Percentiles rank a stretch among this genome's conserved stretches.
phyloP scores from a whole-genome alignment of 1,140 invertebrate species.

The Papilio xuthus region DNA sequence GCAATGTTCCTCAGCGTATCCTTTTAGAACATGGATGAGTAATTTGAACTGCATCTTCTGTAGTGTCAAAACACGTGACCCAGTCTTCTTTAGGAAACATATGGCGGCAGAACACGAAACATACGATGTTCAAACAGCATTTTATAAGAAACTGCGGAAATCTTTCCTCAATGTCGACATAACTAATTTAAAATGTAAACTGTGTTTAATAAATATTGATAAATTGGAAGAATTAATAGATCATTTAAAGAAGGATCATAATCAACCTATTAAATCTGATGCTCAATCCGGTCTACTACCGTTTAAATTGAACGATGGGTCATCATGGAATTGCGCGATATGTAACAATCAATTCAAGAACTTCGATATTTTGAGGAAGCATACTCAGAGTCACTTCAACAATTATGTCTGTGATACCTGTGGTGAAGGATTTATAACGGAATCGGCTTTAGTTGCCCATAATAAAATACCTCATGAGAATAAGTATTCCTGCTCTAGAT shows the following conservation, averaged over 20 bases:
- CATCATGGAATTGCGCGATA: slow-evolving; percentile 71
- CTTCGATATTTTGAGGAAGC: slow-evolving; percentile 68
- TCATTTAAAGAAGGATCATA: slow-evolving; percentile 70
- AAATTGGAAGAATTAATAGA: slow-evolving; percentile 63
- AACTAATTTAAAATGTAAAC: slow-evolving; percentile 72
- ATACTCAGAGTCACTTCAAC: slow-evolving; percentile 70
- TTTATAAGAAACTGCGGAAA: slow-evolving; percentile 74
- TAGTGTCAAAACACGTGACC: slow-evolving; percentile 66
- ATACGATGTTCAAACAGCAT: slow-evolving; percentile 67
- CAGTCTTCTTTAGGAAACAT: slow-evolving; percentile 60
- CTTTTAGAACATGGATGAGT: slow-evolving; percentile 72
- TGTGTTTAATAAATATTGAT: slow-evolving; percentile 67
- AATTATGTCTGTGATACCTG: slow-evolving; percentile 77
- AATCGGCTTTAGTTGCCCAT: slow-evolving; percentile 72
- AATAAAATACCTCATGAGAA: slow-evolving; percentile 76
- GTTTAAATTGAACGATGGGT: slow-evolving; percentile 67
- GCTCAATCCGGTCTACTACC: slow-evolving; percentile 69
- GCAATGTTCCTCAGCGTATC: slow-evolving; percentile 69
- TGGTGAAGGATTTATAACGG: slow-evolving; percentile 73
- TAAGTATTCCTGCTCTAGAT: slow-evolving; percentile 71
- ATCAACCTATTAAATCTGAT: slow-evolving; percentile 66
- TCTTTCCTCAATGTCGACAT: slow-evolving; percentile 74
- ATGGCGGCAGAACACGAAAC: slow-evolving; percentile 64
- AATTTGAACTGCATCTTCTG: slow-evolving; percentile 76
- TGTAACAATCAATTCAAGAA: slow-evolving; percentile 74